Conservation (phyloP, 2,797 vertebrate species). For the Hybognathus amarus region DNA sequence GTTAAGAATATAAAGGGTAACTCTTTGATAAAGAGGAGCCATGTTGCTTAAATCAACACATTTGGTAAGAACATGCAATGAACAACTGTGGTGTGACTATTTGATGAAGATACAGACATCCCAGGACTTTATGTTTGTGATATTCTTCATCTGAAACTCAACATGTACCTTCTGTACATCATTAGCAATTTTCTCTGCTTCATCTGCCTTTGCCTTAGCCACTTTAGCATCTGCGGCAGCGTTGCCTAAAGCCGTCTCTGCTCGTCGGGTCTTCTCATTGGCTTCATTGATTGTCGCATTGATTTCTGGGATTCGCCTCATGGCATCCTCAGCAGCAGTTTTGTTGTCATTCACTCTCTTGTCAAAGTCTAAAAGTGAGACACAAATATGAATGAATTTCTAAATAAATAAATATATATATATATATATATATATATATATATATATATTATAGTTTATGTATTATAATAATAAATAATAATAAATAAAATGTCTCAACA, state of each 20-base stretch:
- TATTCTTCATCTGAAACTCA: not conserved
- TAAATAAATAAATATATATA: too few species aligned
- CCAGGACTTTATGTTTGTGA: not conserved
- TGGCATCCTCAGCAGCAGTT: slow-evolving; percentile 91
- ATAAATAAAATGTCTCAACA: too few species aligned
- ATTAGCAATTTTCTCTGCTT: slow-evolving; percentile 87
- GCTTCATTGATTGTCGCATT: slow-evolving; percentile 87
- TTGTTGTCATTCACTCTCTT: slow-evolving; percentile 95
- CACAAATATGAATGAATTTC: not conserved
- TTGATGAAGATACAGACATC: not conserved
- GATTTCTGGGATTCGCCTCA: slow-evolving; percentile 90
- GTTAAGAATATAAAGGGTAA: not conserved
- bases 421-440: too few species aligned
- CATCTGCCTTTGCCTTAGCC: slow-evolving; percentile 89
- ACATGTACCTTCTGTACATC: slow-evolving; percentile 86
- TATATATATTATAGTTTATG: too few species aligned
- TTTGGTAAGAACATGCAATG: not conserved
- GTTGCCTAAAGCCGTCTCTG: slow-evolving; percentile 84
- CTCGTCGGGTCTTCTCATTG: slow-evolving; percentile 88
- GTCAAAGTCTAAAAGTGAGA: slow-evolving; percentile 86
- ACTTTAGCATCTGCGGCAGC: slow-evolving; percentile 86
- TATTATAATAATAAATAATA: too few species aligned
- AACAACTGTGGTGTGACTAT: not conserved
- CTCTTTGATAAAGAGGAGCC: not conserved
- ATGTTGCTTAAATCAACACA: not conserved